A percentile compares a stretch with the other conserved stretches of the same genome.
phyloP scores from a whole-genome alignment of 2,797 vertebrate species.

The Anguilla obscura region DNA sequence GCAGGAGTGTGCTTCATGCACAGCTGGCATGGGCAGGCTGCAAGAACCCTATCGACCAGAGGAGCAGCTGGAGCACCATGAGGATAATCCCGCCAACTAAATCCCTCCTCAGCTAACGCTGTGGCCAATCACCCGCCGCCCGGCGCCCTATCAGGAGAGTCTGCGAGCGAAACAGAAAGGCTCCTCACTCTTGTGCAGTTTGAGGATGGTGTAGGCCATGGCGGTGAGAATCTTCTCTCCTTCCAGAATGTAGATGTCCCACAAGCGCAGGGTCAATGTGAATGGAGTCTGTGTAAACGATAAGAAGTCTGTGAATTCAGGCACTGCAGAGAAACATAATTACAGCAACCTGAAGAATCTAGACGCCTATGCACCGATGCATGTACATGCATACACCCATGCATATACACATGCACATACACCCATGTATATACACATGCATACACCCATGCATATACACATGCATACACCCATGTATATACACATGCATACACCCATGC shows the following conservation, averaged over 20 bases:
- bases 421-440: too few relatives aligned
- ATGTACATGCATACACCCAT: neutral
- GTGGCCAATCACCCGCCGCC: neutral
- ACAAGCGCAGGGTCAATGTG: constrained; percentile 81
- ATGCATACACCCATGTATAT: neutral
- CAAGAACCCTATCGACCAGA: neutral
- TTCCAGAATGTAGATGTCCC: constrained; percentile 86
- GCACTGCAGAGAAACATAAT: neutral
- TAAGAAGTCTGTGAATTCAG: neutral
- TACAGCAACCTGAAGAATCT: neutral
- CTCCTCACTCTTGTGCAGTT: constrained; percentile 82
- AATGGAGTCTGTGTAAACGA: constrained; percentile 76
- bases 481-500: neutral
- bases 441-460: neutral
- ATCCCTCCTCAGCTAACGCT: neutral
- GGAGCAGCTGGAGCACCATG: neutral
- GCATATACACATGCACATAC: neutral
- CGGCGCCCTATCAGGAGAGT: neutral
- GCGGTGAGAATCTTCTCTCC: constrained; percentile 78
- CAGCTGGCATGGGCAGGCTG: neutral
- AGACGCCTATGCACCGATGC: neutral
- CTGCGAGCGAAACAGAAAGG: neutral
- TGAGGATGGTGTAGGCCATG: constrained; percentile 83
- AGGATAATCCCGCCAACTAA: neutral
- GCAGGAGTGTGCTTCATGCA: too few relatives aligned